These are phyloP conservation scores for pig (Sus scrofa) DNA, from an alignment of 2,113 vertebrate species.

Conservation along the genomic window T2T-Sscrofa CM000826.6:42883501-42884000, in stretches of 20 bases:
- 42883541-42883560: neutral
- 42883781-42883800: neutral
- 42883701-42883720: too few relatives aligned
- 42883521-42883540: neutral
- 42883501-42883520: neutral
- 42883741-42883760: neutral
- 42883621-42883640: too few relatives aligned
- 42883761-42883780: neutral
- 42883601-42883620: too few relatives aligned
- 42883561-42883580: too few relatives aligned
- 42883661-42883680: too few relatives aligned
- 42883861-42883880: neutral
- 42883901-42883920: neutral
- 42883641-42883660: too few relatives aligned
- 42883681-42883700: too few relatives aligned
- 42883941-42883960: accelerated
- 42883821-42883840: neutral
- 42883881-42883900: neutral
- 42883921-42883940: neutral
- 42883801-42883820: neutral
- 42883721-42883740: too few relatives aligned
- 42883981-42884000: neutral
- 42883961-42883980: too few relatives aligned
- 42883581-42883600: too few relatives aligned
- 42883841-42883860: neutral